Base-by-base conservation (phyloP, 2,888 invertebrate species). In the Eulithis prunata region DNA sequence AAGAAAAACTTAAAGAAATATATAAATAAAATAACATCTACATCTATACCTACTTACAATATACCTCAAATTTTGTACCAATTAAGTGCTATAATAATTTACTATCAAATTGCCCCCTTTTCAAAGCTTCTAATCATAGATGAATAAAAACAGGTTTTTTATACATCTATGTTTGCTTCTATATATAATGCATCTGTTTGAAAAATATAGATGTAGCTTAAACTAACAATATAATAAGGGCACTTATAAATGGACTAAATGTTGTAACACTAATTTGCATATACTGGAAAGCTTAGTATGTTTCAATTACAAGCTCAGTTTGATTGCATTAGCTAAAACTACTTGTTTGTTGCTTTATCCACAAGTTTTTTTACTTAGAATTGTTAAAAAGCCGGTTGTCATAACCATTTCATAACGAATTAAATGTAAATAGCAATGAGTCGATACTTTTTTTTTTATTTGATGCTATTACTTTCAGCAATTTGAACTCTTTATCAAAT, bases 401-500 rank as follows among this genome's bases (percentile, higher is more conserved):
- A 11, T 21, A 11, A 4, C 32, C 32, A 32, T 32, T 32, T 32
- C 32, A 32, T 32, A 49, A 14, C 49, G 4, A 49, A 21, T 21
- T 8, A 38, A 41, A 41, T 41, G 8, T 21, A 3, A 21, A 11
- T 47, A 21, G 46, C n/a, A 13, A 46, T 45, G n/a, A 45, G 6
- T 13, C 13, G 5, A 47, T 14, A 47, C 21, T n/a, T 46, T 47
- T 47, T 47, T 21, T 47, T 47, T 47, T 49, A 49, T 21, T 49
- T 21, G 47, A 10, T 49, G 49, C 49, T 21, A 11, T 41, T 49
- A 21, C 47, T 41, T 7, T 41, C 41, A 41, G 41, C 41, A 41
- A 41, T 41, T 41, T 41, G 4, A 12, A 12, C 12, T 47, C 8
- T 1, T 54, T 53, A 6, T 28, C 13, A 41, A 41, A 51, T 94